A percentile compares a stretch with the other conserved stretches of the same genome.
Conservation (phyloP, 2,888 invertebrate genomes). For the Noctua janthe region DNA sequence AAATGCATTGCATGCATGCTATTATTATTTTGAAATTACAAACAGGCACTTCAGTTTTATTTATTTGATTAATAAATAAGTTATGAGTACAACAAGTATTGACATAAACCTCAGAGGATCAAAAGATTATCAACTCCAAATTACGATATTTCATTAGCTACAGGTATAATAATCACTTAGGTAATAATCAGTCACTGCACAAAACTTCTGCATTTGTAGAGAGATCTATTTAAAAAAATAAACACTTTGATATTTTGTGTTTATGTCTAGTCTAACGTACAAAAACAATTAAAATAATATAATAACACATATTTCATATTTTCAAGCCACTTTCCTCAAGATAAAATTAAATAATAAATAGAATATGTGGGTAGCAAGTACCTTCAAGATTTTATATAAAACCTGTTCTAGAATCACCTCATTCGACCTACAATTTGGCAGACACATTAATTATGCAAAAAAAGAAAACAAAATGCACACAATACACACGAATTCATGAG, state of each 20-base stretch:
- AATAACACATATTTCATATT: neutral
- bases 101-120: neutral
- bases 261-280: neutral
- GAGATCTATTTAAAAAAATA: neutral
- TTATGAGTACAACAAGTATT: neutral
- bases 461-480: constrained; percentile 34
- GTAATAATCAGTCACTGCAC: neutral
- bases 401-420: constrained; percentile 38
- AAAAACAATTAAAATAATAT: constrained; percentile 8
- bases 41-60: neutral
- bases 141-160: neutral
- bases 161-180: neutral
- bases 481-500: constrained; percentile 48
- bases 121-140: neutral
- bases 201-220: neutral
- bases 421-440: constrained; percentile 12
- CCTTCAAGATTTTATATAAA: constrained; percentile 10
- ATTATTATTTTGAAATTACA: neutral
- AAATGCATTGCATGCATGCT: no score
- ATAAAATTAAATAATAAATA: constrained; percentile 32
- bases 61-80: neutral
- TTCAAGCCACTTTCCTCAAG: constrained; percentile 15
- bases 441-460: constrained; percentile 24
- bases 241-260: neutral
- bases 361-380: constrained; percentile 51